These are phyloP conservation scores for Lichenostomus cassidix DNA, from an alignment of 2,113 vertebrate genomes.

Conservation along the genomic window DNA sequence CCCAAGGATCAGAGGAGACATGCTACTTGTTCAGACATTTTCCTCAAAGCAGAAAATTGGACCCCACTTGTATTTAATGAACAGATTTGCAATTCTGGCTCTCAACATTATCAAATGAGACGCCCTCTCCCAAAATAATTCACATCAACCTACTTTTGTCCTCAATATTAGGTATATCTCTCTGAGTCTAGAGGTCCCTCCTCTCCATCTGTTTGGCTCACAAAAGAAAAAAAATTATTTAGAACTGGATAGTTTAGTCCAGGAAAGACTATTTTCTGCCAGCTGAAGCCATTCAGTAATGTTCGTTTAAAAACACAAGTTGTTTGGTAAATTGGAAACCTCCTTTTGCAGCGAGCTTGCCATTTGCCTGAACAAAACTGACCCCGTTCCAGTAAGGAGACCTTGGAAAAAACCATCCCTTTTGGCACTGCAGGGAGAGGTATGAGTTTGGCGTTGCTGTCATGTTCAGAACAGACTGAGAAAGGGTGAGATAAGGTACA, in stretches of 20 bases:
- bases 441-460: rapidly evolving
- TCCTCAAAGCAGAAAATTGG: not conserved
- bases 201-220: not conserved
- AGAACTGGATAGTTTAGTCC: not conserved
- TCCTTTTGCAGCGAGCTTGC: not conserved
- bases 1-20: not conserved
- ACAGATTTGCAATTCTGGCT: not conserved
- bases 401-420: not conserved
- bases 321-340: not conserved
- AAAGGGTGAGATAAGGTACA: not conserved
- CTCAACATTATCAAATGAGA: not conserved
- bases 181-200: not conserved
- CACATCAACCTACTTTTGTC: not conserved
- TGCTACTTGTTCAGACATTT: not conserved
- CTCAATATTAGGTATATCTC: not conserved
- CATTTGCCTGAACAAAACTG: not conserved
- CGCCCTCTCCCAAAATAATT: not conserved
- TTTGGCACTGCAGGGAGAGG: not conserved
- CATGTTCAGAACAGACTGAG: not conserved
- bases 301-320: not conserved
- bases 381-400: not conserved
- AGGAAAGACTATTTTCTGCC: not conserved
- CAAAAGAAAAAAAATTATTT: not conserved
- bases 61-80: not conserved
- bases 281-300: not conserved